Base-by-base conservation (phyloP, 2,888 invertebrate species). In the Aquatica leii region DNA sequence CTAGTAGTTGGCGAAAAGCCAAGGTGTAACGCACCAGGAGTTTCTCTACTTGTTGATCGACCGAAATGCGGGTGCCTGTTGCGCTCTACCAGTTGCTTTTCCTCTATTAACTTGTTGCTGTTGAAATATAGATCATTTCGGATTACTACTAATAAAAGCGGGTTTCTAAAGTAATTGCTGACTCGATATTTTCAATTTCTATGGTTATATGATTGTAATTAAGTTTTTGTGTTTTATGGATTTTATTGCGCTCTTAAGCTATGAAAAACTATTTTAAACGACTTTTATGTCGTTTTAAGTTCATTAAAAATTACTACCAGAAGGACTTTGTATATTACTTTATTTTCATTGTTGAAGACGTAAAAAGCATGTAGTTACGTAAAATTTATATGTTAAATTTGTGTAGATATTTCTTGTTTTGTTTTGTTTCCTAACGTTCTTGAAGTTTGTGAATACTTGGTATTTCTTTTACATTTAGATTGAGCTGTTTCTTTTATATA, bases 21-120 rank as follows among this genome's bases (percentile, higher is more conserved):
- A 68, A 59, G 59, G 46, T 24, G 50, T 12, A 64, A 46, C 65
- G 41, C 46, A 62, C 57, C 66, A 58, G 64, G 62, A 60, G 50
- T 62, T 64, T 64, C 68, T 74, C 68, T 74, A 74, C 76, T 74
- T 75, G 76, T 75, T 75, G 74, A 74, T 74, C 69, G 66, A 49
- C 17, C 20, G 46, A 20, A 46, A 18, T 6, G 4, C 18, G 18
- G n/a, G 62, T 54, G 64, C 56, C 59, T 66, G 65, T 69, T 67
- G 73, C 72, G 67, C 69, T 65, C 69, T 62, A 71, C 70, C 68
- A 71, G 71, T 73, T 71, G 73, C 71, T 69, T 68, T 64, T 51
- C 35, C 52, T 58, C 41, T 58, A 49, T 18, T 69, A 65, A 75
- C 75, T 75, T 75, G 75, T 75, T 75, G 75, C 75, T 59, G 59